Base-by-base conservation (phyloP, 2,113 vertebrate genomes). In the Corythornis cristatus region DNA sequence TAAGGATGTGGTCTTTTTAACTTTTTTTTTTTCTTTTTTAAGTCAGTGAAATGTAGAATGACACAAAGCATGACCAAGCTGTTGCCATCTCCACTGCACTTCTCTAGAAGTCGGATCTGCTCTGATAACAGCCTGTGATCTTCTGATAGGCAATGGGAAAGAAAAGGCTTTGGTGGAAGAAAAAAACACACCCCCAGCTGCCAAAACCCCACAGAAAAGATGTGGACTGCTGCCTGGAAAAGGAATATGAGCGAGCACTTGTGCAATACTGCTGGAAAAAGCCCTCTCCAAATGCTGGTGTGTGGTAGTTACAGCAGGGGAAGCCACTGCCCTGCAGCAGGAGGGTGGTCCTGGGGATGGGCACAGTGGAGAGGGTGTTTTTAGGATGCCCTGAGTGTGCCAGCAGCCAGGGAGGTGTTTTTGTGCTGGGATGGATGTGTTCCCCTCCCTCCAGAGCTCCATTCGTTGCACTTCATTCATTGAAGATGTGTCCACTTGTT, bases 121-220 rank as follows among this genome's bases (percentile, higher is more conserved):
- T 56, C 62, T 57, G 40, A 31, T 66, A 57, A 61, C 5, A 2
- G 26, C 3, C 0, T 12, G 22, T 2, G 1, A 51, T 40, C 17
- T 23, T 28, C 35, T 65, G 71, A 54, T 82, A 68, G 6, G 8
- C 8, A 1, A 40, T 2, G 37, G 16, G 26, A 43, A 78, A 72
- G 61, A 31, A 72, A 65, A 31, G 15, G 2, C 6, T 31, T 33
- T 31, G 45, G 1, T 16, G 12, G 11, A 11, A 89, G 37, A 10
- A 28, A 29, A 29, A 51, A 50, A 4, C 4, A 16, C 33, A 13
- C 40, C 28, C 10, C 57, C 35, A 20, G 2, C 17, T 20, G 26
- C 8, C 31, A 16, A 13, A 65, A 29, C 3, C 19, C 20, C 8
- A 9, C 3, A 4, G 51, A 57, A 80, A 71, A 61, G 8, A 17